Base-by-base conservation (phyloP, 53 echinoderm and acorn worm genomes). In the Pentamera pediparva region DNA sequence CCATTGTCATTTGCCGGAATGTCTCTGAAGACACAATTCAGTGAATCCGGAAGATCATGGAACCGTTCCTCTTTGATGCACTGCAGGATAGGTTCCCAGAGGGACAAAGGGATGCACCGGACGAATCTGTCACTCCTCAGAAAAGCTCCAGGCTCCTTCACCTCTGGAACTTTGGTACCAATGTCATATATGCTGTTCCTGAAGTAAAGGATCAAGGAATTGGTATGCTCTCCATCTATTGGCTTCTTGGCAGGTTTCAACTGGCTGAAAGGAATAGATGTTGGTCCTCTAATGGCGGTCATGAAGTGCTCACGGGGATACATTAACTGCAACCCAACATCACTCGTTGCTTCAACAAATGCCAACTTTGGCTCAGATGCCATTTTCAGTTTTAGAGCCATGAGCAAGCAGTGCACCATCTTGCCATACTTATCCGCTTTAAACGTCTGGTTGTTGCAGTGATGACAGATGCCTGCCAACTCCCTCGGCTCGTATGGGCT, bases 331-430 rank as follows among this genome's bases (percentile, higher is more conserved):
- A 88, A 30, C 26, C 74, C 79, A 36, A 50, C 43, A 20, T 96
- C 86, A 30, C 70, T 70, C 9, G 78, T 56, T 6, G 39, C 60
- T 34, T 88, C 88, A 15, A 91, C 80, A 62, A 86, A 79, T 6
- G 83, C 35, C 34, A 72, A 43, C 28, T 33, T 47, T 36, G 78
- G 82, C 41, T 82, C 79, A 60, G 98, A 70, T 7, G 81, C 86
- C 51, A 88, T 75, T 37, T 96, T 75, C n/a, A 88, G 74, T 47
- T 96, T 82, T 54, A 96, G 65, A 34, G 98, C 91, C 43, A 79
- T 30, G 40, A 59, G 78, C 40, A 96, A 39, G 17, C 79, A 78
- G 18, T 56, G 62, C 5, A 87, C 81, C 53, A 81, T 82, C 49
- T 56, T 74, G 3, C 82, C 83, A 69, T 88, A 96, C 35, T 61